A percentile compares a stretch with the other conserved stretches of the same genome.
Conservation (phyloP, 2,797 vertebrate genomes). For the Hydrocynus forskahlii region DNA sequence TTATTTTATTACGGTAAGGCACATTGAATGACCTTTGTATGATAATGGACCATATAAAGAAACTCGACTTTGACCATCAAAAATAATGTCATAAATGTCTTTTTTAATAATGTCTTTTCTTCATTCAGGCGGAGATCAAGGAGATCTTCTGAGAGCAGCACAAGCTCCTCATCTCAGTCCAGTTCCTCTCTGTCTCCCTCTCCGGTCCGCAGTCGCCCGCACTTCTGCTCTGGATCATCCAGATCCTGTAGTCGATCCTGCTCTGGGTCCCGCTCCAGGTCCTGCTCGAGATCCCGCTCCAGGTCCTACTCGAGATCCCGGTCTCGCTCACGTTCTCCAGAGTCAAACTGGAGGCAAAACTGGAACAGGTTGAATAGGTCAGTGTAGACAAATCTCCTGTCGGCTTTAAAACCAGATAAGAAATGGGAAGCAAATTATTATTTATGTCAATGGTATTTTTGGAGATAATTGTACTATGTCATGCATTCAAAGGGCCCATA, state of each 20-base stretch:
- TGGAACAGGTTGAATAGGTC: slow-evolving; percentile 41
- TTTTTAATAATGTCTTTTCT: neutral
- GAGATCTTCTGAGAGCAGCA: slow-evolving; percentile 71
- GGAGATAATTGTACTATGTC: too few species aligned
- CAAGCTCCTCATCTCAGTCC: slow-evolving; percentile 76
- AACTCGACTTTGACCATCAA: too few species aligned
- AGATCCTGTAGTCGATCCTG: slow-evolving; percentile 65
- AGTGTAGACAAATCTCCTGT: neutral
- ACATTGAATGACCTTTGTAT: too few species aligned
- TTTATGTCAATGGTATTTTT: too few species aligned
- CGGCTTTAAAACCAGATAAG: neutral
- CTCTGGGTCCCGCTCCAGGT: slow-evolving; percentile 55
- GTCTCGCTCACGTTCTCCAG: slow-evolving; percentile 49
- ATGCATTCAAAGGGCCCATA: too few species aligned
- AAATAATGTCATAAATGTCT: too few species aligned
- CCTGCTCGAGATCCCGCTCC: slow-evolving; percentile 38
- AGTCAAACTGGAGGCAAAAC: slow-evolving; percentile 43
- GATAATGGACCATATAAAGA: too few species aligned
- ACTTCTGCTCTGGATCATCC: slow-evolving; percentile 68
- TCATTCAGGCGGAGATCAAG: slow-evolving; percentile 70
- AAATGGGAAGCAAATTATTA: too few species aligned
- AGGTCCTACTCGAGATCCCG: neutral
- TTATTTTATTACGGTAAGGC: too few species aligned
- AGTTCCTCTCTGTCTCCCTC: slow-evolving; percentile 79
- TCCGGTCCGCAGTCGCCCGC: slow-evolving; percentile 68